Evolutionary conservation across 2,888 invertebrate genomes (phyloP).

Genomic region (Apamea crenata): DNA sequence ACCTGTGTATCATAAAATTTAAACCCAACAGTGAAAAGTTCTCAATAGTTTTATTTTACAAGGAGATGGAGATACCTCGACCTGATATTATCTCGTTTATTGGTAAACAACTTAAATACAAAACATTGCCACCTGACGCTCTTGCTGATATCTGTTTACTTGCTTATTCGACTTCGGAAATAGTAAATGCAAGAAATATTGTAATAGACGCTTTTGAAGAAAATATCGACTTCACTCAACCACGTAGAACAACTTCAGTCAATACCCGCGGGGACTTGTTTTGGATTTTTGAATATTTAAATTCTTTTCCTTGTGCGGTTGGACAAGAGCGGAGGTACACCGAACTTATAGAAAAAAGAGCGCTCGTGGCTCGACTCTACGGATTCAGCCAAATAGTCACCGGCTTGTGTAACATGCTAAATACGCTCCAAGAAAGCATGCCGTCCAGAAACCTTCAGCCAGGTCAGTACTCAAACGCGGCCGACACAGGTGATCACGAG

Average conservation of each 20-base stretch:
- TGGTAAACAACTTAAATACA: background rate
- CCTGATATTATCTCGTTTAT: conserved; percentile 21
- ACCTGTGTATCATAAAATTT: background rate
- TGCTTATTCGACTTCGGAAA: background rate
- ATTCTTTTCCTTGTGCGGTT: background rate
- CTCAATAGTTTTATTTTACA: background rate
- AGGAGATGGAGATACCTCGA: conserved; percentile 8
- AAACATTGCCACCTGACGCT: background rate
- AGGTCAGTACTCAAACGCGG: background rate
- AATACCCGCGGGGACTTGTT: conserved; percentile 7
- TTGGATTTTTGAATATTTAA: conserved; percentile 4
- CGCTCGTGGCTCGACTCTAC: background rate
- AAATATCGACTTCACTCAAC: background rate
- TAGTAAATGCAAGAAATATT: background rate
- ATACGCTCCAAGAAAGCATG: background rate
- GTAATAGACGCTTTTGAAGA: conserved; percentile 24
- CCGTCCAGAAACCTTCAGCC: background rate
- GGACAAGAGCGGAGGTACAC: background rate
- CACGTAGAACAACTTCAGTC: background rate
- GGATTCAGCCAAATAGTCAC: background rate
- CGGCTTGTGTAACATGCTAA: background rate
- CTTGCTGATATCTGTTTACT: conserved; percentile 9
- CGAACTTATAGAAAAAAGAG: background rate
- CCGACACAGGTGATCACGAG: background rate
- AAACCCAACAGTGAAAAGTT: background rate